Conservation (phyloP, 2,113 vertebrate species). For the Bucco capensis region DNA sequence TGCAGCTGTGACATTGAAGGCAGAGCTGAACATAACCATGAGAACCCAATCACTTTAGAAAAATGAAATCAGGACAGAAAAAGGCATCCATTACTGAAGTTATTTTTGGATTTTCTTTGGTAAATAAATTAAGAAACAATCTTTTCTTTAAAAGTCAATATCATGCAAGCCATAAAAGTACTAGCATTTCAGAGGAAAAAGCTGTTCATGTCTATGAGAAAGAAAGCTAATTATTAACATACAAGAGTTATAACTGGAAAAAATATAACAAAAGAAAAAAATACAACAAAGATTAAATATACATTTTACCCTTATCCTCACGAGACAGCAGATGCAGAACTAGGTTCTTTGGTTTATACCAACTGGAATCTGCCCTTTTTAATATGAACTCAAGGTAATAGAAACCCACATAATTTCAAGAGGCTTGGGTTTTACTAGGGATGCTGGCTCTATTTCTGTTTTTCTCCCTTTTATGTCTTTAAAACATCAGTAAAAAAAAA, state of each 20-base stretch:
- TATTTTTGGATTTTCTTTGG: not conserved
- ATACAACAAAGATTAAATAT: not conserved
- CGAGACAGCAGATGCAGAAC: not conserved
- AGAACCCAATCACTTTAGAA: not conserved
- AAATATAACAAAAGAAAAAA: not conserved
- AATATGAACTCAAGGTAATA: not conserved
- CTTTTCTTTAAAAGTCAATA: not conserved
- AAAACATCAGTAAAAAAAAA: not conserved
- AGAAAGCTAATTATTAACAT: not conserved
- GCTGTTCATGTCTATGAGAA: not conserved
- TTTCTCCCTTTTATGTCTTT: not conserved
- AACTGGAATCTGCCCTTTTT: not conserved
- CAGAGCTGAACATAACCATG: not conserved
- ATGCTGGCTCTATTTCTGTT: not conserved
- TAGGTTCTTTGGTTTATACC: not conserved
- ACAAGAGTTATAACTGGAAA: not conserved
- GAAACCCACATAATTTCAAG: not conserved
- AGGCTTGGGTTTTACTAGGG: not conserved
- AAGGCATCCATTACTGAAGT: not conserved
- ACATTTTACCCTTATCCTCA: not conserved
- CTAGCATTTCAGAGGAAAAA: not conserved
- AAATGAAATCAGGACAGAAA: not conserved
- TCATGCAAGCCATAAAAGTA: not conserved
- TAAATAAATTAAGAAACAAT: not conserved
- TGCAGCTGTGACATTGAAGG: not conserved